phyloP scores from a whole-genome alignment of 1,140 invertebrate species.

The Radopholus similis region DNA sequence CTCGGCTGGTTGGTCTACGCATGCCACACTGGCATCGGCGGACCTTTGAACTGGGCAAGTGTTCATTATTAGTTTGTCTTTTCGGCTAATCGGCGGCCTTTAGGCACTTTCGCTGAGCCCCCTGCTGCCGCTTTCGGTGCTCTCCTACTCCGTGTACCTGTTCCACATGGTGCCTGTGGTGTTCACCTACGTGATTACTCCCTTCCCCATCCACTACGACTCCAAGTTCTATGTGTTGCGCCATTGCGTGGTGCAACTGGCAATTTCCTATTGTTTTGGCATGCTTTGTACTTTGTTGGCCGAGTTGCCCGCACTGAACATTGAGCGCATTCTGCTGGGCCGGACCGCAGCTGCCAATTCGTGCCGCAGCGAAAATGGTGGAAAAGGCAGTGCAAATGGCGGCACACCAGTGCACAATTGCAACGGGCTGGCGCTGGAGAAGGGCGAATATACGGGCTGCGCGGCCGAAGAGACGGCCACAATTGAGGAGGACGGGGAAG shows the following conservation, averaged over 20 bases:
- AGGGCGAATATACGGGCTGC: neutral
- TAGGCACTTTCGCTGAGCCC: constrained; percentile 43
- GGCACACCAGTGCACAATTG: neutral
- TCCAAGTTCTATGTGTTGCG: constrained; percentile 44
- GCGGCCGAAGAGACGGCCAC: neutral
- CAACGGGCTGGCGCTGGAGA: neutral
- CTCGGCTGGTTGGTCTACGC: constrained; percentile 57
- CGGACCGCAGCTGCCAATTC: constrained; percentile 13
- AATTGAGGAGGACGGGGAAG: neutral
- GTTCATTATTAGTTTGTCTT: neutral
- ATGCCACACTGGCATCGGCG: constrained; percentile 58
- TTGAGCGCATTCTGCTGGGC: constrained; percentile 45
- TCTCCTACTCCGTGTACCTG: constrained; percentile 54
- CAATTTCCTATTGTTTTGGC: constrained; percentile 53
- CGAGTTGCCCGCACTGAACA: constrained; percentile 55
- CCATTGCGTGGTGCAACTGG: constrained; percentile 55
- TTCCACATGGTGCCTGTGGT: constrained; percentile 60
- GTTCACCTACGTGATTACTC: constrained; percentile 53
- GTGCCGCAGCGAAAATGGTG: neutral
- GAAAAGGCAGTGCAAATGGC: neutral
- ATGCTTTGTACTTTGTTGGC: constrained; percentile 49
- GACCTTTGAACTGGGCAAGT: constrained; percentile 40
- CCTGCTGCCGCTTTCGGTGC: constrained; percentile 50
- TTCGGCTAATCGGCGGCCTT: constrained; percentile 16
- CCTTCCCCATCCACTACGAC: constrained; percentile 52